Base-by-base conservation (phyloP, 1,140 invertebrate genomes). In the Procambarus virginalis region DNA sequence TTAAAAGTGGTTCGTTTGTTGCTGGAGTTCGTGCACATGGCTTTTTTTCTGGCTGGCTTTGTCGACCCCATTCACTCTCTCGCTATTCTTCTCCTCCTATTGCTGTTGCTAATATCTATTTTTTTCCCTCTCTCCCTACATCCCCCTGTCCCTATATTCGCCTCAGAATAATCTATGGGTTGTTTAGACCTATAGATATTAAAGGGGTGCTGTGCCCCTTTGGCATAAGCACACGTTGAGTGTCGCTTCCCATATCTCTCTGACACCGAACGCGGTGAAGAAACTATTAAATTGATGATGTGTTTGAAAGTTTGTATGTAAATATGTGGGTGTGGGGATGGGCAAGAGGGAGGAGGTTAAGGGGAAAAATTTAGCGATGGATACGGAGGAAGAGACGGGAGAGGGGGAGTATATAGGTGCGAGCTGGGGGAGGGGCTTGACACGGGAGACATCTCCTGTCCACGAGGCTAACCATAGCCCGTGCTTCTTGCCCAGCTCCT, bases 111-210 rank as follows among this genome's bases (percentile, higher is more conserved):
- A 75, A 51, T 17, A 10, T 55, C 48, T 77, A 55, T n/a, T n/a
- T 45, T 14, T 77, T 22, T 55, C 75, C 60, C 75, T 78, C 70
- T 86, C 84, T 78, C 75, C 78, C 75, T 77, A 51, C 78, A 51
- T 86, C 70, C 78, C 75, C 58, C 51, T n/a, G 34, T 77, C 48
- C 60, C 58, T 76, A 22, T 45, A 55, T 12, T 75, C n/a, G 46
- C 46, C 46, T 76, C 17, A 9, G 55, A 9, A 22, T 60, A 82
- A 68, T 48, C 8, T 10, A 82, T 82, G 58, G 9, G 58, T 22
- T 82, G 80, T 82, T 82, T 82, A 82, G 60, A 82, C n/a, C 80
- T 82, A 64, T 22, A 82, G 80, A 82, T 82, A 82, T 68, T 82
- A 68, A 4, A 34, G 79, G 14, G 46, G 58, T 34, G 49, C 80